Evolutionary conservation across 2,797 vertebrate species (phyloP).

Genomic region (Hydrophis major): DNA sequence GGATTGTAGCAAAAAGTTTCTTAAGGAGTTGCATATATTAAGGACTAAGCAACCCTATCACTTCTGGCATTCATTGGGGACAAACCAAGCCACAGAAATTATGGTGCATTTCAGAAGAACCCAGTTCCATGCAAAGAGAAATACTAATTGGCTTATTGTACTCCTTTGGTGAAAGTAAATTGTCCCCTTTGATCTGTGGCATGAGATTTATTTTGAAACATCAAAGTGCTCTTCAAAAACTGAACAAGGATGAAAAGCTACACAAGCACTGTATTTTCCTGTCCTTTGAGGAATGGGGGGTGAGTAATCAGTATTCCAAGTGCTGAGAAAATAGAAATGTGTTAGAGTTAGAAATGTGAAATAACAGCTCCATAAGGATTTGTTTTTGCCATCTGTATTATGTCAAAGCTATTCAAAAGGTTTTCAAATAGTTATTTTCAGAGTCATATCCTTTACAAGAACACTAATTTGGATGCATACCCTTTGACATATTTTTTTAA

Average conservation of each 20-base stretch:
- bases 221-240: conserved; percentile 69
- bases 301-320: conserved; percentile 47
- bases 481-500: neutral
- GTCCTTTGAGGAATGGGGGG: conserved; percentile 38
- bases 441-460: neutral
- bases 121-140: conserved; percentile 21
- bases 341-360: conserved; percentile 12
- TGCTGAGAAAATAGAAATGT: conserved; percentile 39
- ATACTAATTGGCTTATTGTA: conserved; percentile 61
- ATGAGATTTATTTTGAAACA: conserved; percentile 68
- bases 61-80: conserved; percentile 39
- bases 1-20: neutral
- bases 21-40: neutral
- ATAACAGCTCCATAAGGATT: conserved; percentile 28
- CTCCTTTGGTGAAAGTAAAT: conserved; percentile 58
- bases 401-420: conserved; percentile 29
- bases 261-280: conserved; percentile 44
- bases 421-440: neutral
- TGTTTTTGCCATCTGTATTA: conserved; percentile 44
- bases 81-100: conserved; percentile 23
- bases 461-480: neutral
- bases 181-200: conserved; percentile 63
- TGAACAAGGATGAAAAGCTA: conserved; percentile 54
- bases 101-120: conserved; percentile 10
- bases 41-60: conserved; percentile 8